Evolutionary conservation across 2,113 vertebrate species (phyloP), one percentile per base, ranked within the genome.

Genomic region (Planiliza haematocheilus): DNA sequence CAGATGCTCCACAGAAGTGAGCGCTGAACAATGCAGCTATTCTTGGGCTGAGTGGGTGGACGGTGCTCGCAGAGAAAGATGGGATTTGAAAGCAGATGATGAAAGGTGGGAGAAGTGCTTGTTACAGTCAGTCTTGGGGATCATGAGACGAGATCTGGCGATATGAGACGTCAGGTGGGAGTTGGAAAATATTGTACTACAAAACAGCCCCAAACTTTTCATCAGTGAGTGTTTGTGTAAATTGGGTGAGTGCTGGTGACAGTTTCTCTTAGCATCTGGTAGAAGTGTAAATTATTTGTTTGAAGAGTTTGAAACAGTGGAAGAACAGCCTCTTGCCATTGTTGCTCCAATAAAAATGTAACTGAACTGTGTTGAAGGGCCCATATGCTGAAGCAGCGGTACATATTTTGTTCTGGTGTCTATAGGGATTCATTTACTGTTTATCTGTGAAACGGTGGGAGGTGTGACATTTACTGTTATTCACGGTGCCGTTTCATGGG

Each of bases 41-140:
- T 90, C 83, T 84, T 49, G 79, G 88, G 67, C 42, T 55, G 73
- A 71, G 90, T 85, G 86, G 90, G 86, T 7, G 77, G 82, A 74
- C 30, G 38, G 59, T 30, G 1, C 38, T 57, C 4, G 14, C n/a
- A n/a, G 14, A 34, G 60, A 75, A 46, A 68, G 65, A 78, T 36
- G 37, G 56, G 70, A 60, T 72, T 67, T 77, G 69, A 83, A 76
- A 82, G 73, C 55, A n/a, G 1, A 71, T 37, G 82, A 85, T 81
- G 72, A 85, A 83, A 79, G 69, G 75, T 76, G 81, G 67, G 60
- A 38, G 37, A 70, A 79, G 73, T 70, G 84, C 84, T 87, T 46
- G 72, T 85, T 88, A 88, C 78, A 86, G 82, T 75, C 76, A 45
- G 46, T 71, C 43, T 67, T 24, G 20, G 74, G 46, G 62, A 73